Percentiles rank a stretch among this genome's conserved stretches.
Evolutionary conservation across 1,140 invertebrate genomes (phyloP).

Genomic region (Drosophila triauraria): DNA sequence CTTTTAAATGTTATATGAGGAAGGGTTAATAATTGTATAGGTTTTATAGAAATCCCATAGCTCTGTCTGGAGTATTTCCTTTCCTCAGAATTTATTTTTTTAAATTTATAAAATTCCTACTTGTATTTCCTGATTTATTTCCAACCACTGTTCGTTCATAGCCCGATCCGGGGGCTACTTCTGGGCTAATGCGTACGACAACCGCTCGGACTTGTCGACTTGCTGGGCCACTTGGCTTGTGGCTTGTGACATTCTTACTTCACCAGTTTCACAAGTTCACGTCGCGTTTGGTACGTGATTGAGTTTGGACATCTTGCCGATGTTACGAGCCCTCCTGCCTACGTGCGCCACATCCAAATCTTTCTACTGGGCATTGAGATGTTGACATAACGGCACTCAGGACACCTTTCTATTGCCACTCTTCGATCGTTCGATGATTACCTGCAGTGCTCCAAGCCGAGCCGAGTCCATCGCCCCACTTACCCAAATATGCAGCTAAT

Average conservation of each 20-base stretch:
- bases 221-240: conserved; percentile 24
- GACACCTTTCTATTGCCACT: conserved; percentile 49
- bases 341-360: conserved; percentile 50
- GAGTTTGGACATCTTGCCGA: conserved; percentile 50
- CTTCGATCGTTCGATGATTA: neutral
- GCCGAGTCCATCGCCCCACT: conserved; percentile 38
- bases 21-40: neutral
- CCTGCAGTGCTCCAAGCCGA: conserved; percentile 4
- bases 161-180: conserved; percentile 4
- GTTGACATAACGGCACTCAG: conserved; percentile 66
- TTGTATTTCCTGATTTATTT: neutral
- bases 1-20: too few species aligned
- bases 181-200: conserved; percentile 7
- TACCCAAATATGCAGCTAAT: conserved; percentile 43
- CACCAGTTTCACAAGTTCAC: conserved; percentile 58
- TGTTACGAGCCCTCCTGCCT: conserved; percentile 35
- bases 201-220: conserved; percentile 6
- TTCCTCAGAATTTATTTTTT: neutral
- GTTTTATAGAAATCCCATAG: neutral
- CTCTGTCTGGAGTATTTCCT: neutral
- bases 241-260: conserved; percentile 51
- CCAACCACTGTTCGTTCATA: conserved; percentile 5
- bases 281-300: conserved; percentile 37
- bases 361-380: conserved; percentile 29
- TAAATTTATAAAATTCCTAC: neutral